Evolutionary conservation across 2,113 vertebrate species (phyloP), one percentile per base, ranked within the genome.

Genomic region (Empidonax alnorum): DNA sequence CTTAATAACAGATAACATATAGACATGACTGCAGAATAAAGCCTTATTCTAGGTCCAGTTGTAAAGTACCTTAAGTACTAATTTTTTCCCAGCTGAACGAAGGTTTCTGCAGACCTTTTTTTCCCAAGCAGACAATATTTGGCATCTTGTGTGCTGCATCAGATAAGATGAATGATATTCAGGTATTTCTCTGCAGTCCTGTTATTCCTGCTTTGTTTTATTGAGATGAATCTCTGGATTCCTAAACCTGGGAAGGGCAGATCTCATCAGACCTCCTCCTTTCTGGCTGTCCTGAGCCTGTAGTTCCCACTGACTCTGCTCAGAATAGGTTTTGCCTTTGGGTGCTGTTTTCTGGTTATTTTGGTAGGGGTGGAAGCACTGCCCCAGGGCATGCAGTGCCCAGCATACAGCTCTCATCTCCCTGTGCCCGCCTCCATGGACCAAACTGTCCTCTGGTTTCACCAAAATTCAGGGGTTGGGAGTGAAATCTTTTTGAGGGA

Each of bases 171-270:
- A 39, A 66, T 77, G 75, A 62, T 37, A 12, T 62, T 94, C 79
- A 73, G 59, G 59, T 83, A 84, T 74, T 94, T 96, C 87, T 85
- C 82, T 46, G 39, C 75, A 67, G 33, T 80, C 72, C 63, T 95
- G 75, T 96, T 93, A 86, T 85, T 93, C 95, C 90, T 79, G 90
- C 90, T 95, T 83, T 83, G 41, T 79, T 85, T 87, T 79, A 73
- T 17, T 61, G 90, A 87, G 92, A 79, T 52, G 49, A 66, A 91
- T 73, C 18, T 69, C 87, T 61, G 27, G 41, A 47, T 91, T 89
- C 76, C 66, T 67, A 50, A 79, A 76, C 50, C 18, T 12, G 24
- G 74, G 31, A 65, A 76, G 71, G 46, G 87, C 75, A 89, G 56
- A 89, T 76, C 42, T 87, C 71, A 73, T 84, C 77, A 91, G 66